Conservation (phyloP, 92 coral and sea anemone species). For the Porites evermanni region DNA sequence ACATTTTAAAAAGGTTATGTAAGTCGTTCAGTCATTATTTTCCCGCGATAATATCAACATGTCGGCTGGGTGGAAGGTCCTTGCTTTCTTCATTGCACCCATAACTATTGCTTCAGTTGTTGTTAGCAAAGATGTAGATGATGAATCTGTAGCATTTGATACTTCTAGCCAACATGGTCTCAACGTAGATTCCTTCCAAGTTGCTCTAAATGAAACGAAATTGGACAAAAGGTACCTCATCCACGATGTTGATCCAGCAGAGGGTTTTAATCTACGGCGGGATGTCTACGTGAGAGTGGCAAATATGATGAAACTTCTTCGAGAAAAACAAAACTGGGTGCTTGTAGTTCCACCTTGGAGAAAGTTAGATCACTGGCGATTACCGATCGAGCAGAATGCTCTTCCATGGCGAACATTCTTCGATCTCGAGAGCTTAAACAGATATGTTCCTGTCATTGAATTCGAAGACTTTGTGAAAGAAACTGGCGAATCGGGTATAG, state of each 20-base stretch:
- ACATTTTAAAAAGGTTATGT: conserved; percentile 5
- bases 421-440: conserved; percentile 90
- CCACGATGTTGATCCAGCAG: conserved; percentile 98
- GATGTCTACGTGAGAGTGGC: conserved; percentile 96
- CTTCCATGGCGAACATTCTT: conserved; percentile 97
- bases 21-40: not conserved
- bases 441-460: conserved; percentile 93
- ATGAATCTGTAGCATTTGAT: conserved; percentile 73
- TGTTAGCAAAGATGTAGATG: conserved; percentile 53
- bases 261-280: conserved; percentile 94
- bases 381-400: conserved; percentile 84
- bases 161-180: conserved; percentile 72
- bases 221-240: conserved; percentile 77
- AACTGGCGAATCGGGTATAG: conserved; percentile 86
- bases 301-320: conserved; percentile 82
- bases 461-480: conserved; percentile 92
- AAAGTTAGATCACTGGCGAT: conserved; percentile 94
- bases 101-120: not conserved
- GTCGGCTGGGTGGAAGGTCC: not conserved
- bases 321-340: conserved; percentile 90
- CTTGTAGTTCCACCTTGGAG: conserved; percentile 99
- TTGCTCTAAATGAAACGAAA: conserved; percentile 48
- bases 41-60: conserved; percentile 25
- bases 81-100: not conserved
- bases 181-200: conserved; percentile 61